Percentiles rank a stretch among this genome's conserved stretches.
These are phyloP conservation scores for Solea senegalensis DNA, from an alignment of 2,113 vertebrate species.

Conservation along the genomic window DNA sequence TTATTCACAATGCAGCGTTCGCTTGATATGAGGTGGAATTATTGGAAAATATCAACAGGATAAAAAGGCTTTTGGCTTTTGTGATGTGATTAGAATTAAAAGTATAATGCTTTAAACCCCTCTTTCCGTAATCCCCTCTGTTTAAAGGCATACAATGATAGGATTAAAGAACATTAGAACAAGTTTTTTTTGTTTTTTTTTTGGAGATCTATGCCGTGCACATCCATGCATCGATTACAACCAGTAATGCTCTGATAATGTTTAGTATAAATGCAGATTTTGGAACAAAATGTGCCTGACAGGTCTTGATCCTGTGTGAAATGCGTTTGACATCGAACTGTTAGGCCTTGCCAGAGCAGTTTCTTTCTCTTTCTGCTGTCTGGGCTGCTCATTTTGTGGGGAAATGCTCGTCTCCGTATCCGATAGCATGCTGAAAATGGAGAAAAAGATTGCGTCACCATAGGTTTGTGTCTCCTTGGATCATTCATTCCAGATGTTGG, in stretches of 20 bases:
- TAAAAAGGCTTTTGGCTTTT: constrained; percentile 35
- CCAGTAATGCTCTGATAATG: constrained; percentile 4
- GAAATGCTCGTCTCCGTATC: no score
- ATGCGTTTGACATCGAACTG: no score
- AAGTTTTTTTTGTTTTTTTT: constrained; percentile 21
- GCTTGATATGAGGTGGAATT: neutral
- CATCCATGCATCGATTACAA: constrained; percentile 38
- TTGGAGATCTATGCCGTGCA: constrained; percentile 27
- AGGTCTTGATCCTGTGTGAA: constrained; percentile 1
- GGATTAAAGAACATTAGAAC: constrained; percentile 58
- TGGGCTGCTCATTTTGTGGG: no score
- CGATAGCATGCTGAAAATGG: no score
- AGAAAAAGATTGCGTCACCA: no score
- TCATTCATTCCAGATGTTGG: no score
- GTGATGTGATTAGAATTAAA: constrained; percentile 58
- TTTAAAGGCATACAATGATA: constrained; percentile 46
- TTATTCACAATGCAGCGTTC: constrained; percentile 4
- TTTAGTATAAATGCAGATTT: constrained; percentile 48
- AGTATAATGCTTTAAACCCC: constrained; percentile 51
- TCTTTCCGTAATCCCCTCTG: constrained; percentile 44
- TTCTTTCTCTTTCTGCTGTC: no score
- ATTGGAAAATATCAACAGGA: constrained; percentile 26
- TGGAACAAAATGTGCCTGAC: constrained; percentile 31
- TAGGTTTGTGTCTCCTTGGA: no score
- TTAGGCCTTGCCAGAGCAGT: no score